Percentiles rank a stretch among this genome's conserved stretches.
Conservation (phyloP, 1,140 invertebrate species). For the Drosophila obscura region DNA sequence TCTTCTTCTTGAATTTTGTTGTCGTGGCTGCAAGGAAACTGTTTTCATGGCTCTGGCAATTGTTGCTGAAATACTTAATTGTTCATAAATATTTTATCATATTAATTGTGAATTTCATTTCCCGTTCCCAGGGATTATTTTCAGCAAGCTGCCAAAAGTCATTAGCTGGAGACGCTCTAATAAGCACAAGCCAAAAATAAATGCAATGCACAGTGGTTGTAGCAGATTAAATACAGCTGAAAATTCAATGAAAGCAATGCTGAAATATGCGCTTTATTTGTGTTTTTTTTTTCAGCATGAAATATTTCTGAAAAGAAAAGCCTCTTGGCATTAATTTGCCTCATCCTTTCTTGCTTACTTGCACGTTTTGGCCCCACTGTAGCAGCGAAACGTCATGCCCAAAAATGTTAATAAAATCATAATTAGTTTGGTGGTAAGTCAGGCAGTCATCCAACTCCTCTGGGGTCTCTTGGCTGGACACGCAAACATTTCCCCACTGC, state of each 20-base stretch:
- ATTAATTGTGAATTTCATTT: constrained; percentile 63
- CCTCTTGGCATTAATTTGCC: background rate
- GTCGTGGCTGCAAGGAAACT: constrained; percentile 17
- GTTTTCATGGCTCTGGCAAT: constrained; percentile 28
- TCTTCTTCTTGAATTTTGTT: constrained; percentile 7
- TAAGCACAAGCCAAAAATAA: constrained; percentile 42
- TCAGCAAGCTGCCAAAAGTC: constrained; percentile 56
- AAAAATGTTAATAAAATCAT: constrained; percentile 73
- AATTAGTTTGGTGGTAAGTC: constrained; percentile 25
- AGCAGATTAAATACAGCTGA: background rate
- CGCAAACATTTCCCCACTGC: constrained; percentile 47
- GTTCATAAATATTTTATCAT: constrained; percentile 74
- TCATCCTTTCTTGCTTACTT: too few relatives aligned
- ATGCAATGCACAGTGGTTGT: constrained; percentile 33
- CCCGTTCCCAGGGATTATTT: constrained; percentile 43
- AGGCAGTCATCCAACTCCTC: constrained; percentile 12
- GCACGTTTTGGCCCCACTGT: constrained; percentile 13
- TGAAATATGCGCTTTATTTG: too few relatives aligned
- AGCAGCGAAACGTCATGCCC: constrained; percentile 55
- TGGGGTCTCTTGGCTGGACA: constrained; percentile 22
- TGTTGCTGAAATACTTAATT: constrained; percentile 56
- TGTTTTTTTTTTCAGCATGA: background rate
- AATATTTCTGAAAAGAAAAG: background rate
- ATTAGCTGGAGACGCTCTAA: constrained; percentile 64
- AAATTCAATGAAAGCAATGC: background rate